These are phyloP conservation scores for Beroe ovata DNA, from an alignment of 37 sponge, comb jelly and placozoan genomes.

Conservation along the genomic window DNA sequence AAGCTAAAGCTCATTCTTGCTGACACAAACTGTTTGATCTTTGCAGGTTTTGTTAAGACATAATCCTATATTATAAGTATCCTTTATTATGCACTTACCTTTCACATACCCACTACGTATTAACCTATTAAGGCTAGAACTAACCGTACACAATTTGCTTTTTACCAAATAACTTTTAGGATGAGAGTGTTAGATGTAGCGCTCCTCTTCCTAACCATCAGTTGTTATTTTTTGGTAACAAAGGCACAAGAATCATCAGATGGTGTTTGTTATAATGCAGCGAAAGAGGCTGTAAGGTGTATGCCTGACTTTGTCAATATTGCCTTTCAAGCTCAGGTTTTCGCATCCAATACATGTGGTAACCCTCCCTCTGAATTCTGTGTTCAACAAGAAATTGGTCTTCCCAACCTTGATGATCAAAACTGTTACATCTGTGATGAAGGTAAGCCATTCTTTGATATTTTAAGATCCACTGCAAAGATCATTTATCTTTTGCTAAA, in stretches of 20 bases:
- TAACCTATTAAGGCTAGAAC: too few species aligned
- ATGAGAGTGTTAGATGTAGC: background rate
- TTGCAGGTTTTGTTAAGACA: too few species aligned
- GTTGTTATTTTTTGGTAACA: background rate
- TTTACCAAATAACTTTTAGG: background rate
- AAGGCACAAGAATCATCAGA: background rate
- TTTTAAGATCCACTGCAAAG: too few species aligned
- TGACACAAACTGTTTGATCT: too few species aligned
- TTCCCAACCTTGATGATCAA: conserved; percentile 40
- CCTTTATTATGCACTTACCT: too few species aligned
- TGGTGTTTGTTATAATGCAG: conserved; percentile 42
- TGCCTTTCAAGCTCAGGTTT: conserved; percentile 61
- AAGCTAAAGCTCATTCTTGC: too few species aligned
- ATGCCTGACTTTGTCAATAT: conserved; percentile 64
- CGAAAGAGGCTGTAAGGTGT: conserved; percentile 45
- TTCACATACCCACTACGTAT: too few species aligned
- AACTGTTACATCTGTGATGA: conserved; percentile 48
- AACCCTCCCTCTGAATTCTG: conserved; percentile 67
- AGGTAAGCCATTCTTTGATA: background rate
- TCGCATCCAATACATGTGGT: conserved; percentile 68
- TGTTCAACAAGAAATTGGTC: conserved; percentile 59
- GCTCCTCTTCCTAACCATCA: background rate
- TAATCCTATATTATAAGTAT: too few species aligned
- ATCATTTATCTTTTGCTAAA: too few species aligned
- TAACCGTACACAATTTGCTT: background rate